Evolutionary conservation across 2,113 vertebrate genomes (phyloP), one percentile per base, ranked within the genome.

Genomic region (Lota lota): DNA sequence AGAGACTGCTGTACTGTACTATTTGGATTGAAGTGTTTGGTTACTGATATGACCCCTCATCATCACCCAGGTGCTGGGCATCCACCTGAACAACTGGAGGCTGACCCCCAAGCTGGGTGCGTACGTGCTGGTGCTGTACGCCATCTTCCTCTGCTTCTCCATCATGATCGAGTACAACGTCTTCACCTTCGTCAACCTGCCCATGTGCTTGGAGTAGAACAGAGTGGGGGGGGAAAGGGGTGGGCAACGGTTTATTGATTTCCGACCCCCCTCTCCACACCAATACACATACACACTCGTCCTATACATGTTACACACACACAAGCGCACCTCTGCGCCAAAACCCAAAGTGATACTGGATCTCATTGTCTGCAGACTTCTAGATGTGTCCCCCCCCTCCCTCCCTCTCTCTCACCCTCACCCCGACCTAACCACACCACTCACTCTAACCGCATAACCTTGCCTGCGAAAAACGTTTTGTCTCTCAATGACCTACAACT

Each of bases 151-250:
- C 83, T 98, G 95, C 89, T 93, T 98, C 90, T 99, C 97, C 63
- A 91, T 98, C 87, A 92, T 99, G 93, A 99, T 99, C 68, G 97
- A 99, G 80, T 99, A 94, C 85, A 99, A 99, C 17, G 95, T 99
- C 86, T 99, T 99, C 92, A 99, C 96, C 70, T 99, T 99, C 56
- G 95, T 99, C 94, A 99, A 99, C 92, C 88, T 98, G 80, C 97
- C 97, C 77, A 99, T 98, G 96, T 99, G 97, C 90, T 88, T 83
- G 70, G 95, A 96, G 79, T 92, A 93, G 3, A 92, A 94, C 78
- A 83, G 73, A 47, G 40, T 10, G 40, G 40, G 10, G 40, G 40
- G 40, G 10, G 40, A 2, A 12, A 8, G 40, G 12, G 7, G 40
- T 47, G 40, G 40, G 28, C 28, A 28, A 28, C 28, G 4, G 4